A percentile compares a stretch with the other conserved stretches of the same genome.
phyloP scores from a whole-genome alignment of 2,888 invertebrate species.

The Eristalinus sepulchralis region DNA sequence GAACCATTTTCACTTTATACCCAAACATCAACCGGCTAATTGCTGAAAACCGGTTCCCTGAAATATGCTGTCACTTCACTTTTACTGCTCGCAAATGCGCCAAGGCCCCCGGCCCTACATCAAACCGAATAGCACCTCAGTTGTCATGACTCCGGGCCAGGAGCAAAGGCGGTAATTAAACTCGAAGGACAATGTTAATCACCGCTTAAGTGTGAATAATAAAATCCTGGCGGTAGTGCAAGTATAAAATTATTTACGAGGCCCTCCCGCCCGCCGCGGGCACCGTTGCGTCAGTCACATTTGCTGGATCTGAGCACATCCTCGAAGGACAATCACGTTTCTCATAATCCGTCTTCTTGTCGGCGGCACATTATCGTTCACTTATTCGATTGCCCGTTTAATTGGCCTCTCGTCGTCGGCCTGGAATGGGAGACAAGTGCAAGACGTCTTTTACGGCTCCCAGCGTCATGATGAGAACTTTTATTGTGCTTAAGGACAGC shows the following conservation, averaged over 20 bases:
- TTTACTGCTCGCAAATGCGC: slow-evolving; percentile 4
- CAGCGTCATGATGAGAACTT: slow-evolving; percentile 30
- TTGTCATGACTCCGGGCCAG: slow-evolving; percentile 2
- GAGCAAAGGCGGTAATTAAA: slow-evolving; percentile 39
- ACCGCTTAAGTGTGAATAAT: slow-evolving; percentile 43
- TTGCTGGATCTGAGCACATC: background rate
- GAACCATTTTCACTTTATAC: background rate
- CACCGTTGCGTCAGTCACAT: background rate
- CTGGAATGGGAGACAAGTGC: slow-evolving; percentile 31
- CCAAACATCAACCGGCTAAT: background rate
- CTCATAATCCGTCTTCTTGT: slow-evolving; percentile 39
- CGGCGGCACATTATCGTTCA: slow-evolving; percentile 33
- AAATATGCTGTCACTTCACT: slow-evolving; percentile 36
- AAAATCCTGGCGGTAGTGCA: slow-evolving; percentile 47
- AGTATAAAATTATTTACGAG: slow-evolving; percentile 66
- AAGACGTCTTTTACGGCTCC: slow-evolving; percentile 53
- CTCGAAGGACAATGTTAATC: slow-evolving; percentile 53
- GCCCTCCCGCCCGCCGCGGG: background rate
- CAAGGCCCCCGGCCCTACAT: background rate
- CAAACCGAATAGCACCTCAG: slow-evolving; percentile 27
- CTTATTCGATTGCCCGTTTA: slow-evolving; percentile 61
- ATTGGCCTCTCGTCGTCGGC: slow-evolving; percentile 45
- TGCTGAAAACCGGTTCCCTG: background rate
- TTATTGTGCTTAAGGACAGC: slow-evolving; percentile 35
- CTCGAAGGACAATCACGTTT: slow-evolving; percentile 53